Evolutionary conservation across 2,888 invertebrate species (phyloP).

Genomic region (Lomographa bimaculata): DNA sequence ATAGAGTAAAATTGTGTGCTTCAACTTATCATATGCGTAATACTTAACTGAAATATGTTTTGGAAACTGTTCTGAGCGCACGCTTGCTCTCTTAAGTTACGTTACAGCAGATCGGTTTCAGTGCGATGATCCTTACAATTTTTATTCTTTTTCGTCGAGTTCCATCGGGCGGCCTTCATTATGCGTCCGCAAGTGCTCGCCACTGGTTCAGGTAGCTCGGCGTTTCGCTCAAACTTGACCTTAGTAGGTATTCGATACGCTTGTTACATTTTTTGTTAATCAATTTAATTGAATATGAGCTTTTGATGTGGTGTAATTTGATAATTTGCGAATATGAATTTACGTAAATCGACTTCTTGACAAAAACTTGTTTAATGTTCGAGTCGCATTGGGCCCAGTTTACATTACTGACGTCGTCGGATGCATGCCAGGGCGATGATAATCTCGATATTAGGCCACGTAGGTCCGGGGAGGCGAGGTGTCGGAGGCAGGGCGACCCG

Average conservation of each 20-base stretch:
- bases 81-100: conserved; percentile 51
- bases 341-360: conserved; percentile 52
- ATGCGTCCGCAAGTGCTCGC: conserved; percentile 66
- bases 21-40: too few species aligned
- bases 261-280: conserved; percentile 71
- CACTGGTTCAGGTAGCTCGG: conserved; percentile 74
- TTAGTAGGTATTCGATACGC: conserved; percentile 79
- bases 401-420: conserved; percentile 35
- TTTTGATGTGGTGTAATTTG: conserved; percentile 75
- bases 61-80: conserved; percentile 39
- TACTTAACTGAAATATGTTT: conserved; percentile 17
- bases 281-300: conserved; percentile 66
- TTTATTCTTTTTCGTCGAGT: conserved; percentile 73
- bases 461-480: conserved; percentile 59
- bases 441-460: conserved; percentile 60
- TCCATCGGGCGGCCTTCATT: conserved; percentile 75
- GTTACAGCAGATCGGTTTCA: conserved; percentile 63
- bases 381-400: conserved; percentile 42
- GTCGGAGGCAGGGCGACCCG: conserved; percentile 72
- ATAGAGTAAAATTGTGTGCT: too few species aligned
- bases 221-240: conserved; percentile 71
- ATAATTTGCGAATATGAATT: conserved; percentile 71
- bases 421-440: conserved; percentile 51
- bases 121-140: conserved; percentile 74
- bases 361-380: conserved; percentile 62